These are phyloP conservation scores for Augochlorella aurata DNA, from an alignment of 2,888 invertebrate species.

Conservation along the genomic window DNA sequence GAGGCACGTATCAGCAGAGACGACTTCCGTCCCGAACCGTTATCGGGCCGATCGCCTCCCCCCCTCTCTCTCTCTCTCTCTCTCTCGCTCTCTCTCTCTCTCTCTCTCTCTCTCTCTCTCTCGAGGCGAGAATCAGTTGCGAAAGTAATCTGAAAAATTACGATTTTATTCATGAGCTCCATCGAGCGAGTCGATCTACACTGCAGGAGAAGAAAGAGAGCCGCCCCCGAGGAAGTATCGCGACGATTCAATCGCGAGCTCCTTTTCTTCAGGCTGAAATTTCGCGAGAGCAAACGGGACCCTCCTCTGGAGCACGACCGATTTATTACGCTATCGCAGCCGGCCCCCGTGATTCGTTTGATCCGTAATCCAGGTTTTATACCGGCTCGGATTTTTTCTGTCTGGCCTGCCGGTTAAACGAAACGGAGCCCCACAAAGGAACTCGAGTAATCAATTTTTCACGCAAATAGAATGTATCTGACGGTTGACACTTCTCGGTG, in stretches of 20 bases:
- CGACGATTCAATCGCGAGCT: conserved; percentile 69
- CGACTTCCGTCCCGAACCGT: conserved; percentile 29
- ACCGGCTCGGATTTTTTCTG: neutral
- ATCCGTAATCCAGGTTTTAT: conserved; percentile 24
- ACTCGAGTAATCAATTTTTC: neutral
- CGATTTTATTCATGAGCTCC: conserved; percentile 79
- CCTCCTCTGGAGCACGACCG: conserved; percentile 49
- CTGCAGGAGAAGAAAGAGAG: conserved; percentile 22
- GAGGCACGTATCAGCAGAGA: neutral
- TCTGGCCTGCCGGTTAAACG: neutral
- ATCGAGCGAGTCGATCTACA: conserved; percentile 70
- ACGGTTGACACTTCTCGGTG: too few species aligned
- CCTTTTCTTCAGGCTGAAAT: conserved; percentile 51
- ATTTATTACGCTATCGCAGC: conserved; percentile 56
- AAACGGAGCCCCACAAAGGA: conserved; percentile 9
- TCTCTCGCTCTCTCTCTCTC: too few species aligned
- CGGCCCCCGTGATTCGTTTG: conserved; percentile 46
- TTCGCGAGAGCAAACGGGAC: conserved; percentile 33
- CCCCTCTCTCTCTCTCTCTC: too few species aligned
- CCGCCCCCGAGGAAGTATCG: conserved; percentile 6
- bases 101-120: neutral
- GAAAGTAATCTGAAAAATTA: conserved; percentile 77
- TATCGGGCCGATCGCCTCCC: conserved; percentile 65
- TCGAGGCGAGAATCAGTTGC: conserved; percentile 62
- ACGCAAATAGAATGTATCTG: too few species aligned